phyloP scores from a whole-genome alignment of 2,113 vertebrate genomes.

The Leucosticte australis region DNA sequence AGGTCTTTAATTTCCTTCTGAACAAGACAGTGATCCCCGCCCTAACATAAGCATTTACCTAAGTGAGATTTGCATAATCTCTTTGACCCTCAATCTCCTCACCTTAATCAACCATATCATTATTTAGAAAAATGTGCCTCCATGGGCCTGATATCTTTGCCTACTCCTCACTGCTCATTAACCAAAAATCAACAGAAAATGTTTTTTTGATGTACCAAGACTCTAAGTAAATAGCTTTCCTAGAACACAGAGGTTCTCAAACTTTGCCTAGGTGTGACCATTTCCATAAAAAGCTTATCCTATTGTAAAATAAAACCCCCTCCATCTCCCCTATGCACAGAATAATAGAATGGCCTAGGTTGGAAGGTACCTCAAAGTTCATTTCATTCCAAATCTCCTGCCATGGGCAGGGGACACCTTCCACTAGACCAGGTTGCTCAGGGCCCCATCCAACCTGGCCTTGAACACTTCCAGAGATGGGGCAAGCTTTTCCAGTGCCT shows the following conservation, averaged over 20 bases:
- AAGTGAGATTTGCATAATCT: slow-evolving; percentile 45
- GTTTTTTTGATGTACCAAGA: slow-evolving; percentile 4
- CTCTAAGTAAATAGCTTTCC: neutral
- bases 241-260: slow-evolving; percentile 1
- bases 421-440: neutral
- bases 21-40: neutral
- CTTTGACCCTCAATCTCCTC: slow-evolving; percentile 3
- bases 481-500: neutral
- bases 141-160: neutral
- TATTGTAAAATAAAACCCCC: neutral
- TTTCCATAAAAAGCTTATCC: neutral
- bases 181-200: slow-evolving; percentile 40
- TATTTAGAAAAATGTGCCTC: slow-evolving; percentile 10
- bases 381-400: neutral
- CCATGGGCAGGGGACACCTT: neutral
- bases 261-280: neutral
- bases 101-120: neutral
- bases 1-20: slow-evolving; percentile 14
- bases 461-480: neutral
- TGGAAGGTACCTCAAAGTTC: neutral
- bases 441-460: neutral
- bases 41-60: slow-evolving; percentile 16
- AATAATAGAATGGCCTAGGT: neutral
- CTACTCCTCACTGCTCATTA: slow-evolving; percentile 35
- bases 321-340: neutral